These are phyloP conservation scores for Equus quagga DNA, from an alignment of 2,113 vertebrate species.

Conservation along the genomic window DNA sequence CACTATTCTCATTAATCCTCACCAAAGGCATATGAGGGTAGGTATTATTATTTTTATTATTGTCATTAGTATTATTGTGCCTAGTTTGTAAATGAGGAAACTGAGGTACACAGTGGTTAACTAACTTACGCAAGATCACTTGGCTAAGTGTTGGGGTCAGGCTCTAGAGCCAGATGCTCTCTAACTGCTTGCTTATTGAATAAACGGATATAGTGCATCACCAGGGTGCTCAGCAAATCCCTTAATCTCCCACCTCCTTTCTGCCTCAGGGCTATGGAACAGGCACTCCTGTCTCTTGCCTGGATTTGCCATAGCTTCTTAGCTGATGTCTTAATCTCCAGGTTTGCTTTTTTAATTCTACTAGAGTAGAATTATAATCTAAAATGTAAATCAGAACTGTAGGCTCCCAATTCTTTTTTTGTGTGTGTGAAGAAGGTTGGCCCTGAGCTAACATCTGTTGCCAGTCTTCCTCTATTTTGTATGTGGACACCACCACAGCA, in stretches of 20 bases:
- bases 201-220: background rate
- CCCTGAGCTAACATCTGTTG: no score
- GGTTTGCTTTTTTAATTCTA: background rate
- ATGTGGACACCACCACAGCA: no score
- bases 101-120: background rate
- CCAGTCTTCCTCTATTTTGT: no score
- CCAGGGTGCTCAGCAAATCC: background rate
- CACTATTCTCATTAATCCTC: background rate
- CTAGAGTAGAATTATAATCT: background rate
- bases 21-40: background rate
- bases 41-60: background rate
- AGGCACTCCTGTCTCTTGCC: background rate
- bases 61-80: background rate
- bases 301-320: background rate
- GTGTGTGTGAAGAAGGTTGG: no score
- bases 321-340: background rate
- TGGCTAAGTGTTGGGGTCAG: background rate
- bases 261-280: rapidly evolving
- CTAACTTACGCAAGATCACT: background rate
- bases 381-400: background rate
- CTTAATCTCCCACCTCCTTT: background rate
- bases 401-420: background rate
- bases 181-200: background rate
- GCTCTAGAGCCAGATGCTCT: background rate
- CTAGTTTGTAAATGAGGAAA: background rate